Evolutionary conservation across 2,797 vertebrate genomes (phyloP), one percentile per base, ranked within the genome.

Genomic region (Channa striata): DNA sequence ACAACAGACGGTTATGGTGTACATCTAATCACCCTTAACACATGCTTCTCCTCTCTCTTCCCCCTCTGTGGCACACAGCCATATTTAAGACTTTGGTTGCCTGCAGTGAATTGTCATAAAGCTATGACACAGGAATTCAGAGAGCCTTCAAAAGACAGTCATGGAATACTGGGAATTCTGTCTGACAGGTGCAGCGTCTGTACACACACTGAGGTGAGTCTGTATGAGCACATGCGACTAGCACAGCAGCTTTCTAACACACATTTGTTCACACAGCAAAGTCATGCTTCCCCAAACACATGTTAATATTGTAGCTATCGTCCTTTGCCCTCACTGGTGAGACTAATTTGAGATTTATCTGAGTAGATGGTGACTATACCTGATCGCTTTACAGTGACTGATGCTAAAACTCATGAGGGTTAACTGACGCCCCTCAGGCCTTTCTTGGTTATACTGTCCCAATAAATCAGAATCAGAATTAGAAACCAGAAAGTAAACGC

Each of bases 101-200:
- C 60, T 56, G 70, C 57, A 60, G 72, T 64, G 63, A 78, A 77
- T 59, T 49, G 66, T 76, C 70, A 42, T 33, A 33, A 64, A 76
- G 81, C 59, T 68, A 69, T 57, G 63, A 79, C 67, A 79, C 69
- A 49, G 39, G 50, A 67, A 68, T 73, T 80, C 68, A 77, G 78
- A 52, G 63, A 74, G 51, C 57, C 74, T 74, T 58, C 37, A 23
- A 42, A 72, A 70, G 36, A 81, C 73, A 80, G 77, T 59, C 44
- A 73, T 10, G 56, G 68, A 74, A 83, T 74, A 74, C 49, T 62
- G 65, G 67, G 78, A 87, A 77, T 75, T 82, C 40, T 63, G 53
- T 78, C 64, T n/a, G n/a, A n/a, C n/a, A n/a, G n/a, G n/a, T n/a
- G n/a, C n/a, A n/a, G n/a, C n/a, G n/a, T n/a, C n/a, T n/a, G n/a